These are phyloP conservation scores for Carcharodon carcharias DNA, from an alignment of 2,797 vertebrate genomes.

Conservation along the genomic window DNA sequence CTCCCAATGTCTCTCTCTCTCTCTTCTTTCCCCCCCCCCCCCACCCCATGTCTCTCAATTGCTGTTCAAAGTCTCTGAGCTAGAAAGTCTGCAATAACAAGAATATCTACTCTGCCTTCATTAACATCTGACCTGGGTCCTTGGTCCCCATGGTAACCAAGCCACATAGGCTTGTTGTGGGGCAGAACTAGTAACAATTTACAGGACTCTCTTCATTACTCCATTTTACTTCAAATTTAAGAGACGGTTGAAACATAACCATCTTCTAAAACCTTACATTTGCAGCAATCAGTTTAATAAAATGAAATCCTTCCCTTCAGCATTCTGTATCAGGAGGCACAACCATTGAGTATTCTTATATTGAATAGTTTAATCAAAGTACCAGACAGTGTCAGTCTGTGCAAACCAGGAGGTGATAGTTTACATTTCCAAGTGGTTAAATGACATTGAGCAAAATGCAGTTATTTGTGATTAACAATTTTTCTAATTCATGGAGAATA, in stretches of 20 bases:
- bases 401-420: neutral
- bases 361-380: neutral
- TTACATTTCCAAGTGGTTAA: neutral
- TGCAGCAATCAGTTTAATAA: neutral
- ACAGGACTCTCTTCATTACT: too few species aligned
- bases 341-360: neutral
- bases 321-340: neutral
- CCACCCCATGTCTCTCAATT: neutral
- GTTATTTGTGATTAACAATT: neutral
- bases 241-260: neutral
- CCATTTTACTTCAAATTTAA: neutral
- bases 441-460: neutral
- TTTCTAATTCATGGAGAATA: neutral
- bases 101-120: neutral
- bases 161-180: neutral
- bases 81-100: neutral
- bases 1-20: too few species aligned
- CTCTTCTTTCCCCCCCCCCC: too few species aligned
- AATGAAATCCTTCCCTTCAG: neutral
- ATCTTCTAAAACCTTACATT: neutral
- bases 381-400: too few species aligned
- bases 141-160: neutral
- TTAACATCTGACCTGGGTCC: neutral
- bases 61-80: neutral
- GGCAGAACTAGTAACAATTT: too few species aligned